Evolutionary conservation across 2,888 invertebrate species (phyloP), one percentile per base, ranked within the genome.

Genomic region (Cryptocheilus praepositus): DNA sequence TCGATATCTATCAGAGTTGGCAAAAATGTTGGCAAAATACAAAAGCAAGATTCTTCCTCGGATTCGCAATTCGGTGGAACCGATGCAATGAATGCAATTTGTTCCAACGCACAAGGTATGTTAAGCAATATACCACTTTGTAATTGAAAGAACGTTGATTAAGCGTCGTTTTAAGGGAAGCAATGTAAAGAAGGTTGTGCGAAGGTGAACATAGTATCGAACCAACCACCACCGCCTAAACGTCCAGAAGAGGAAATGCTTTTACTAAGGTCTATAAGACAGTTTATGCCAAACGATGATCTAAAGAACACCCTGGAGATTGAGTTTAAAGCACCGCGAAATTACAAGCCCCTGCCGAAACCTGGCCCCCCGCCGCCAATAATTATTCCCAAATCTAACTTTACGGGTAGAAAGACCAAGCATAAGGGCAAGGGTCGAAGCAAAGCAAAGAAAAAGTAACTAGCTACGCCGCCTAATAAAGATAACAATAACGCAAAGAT

Each of bases 311-410:
- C 61, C 43, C 73, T 86, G 36, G 83, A 85, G 69, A 76, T 86
- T 62, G 83, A 85, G 76, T 77, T 84, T 58, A 81, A 81, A 54
- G 77, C 80, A 19, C 77, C 85, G 0, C 77, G 85, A 71, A 86
- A 86, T 82, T 86, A 86, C 75, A 70, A 61, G 49, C 84, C 86
- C 15, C 62, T 83, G 52, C 74, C 79, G 2, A 73, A 76, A 19
- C 69, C 55, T 3, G 81, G 79, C 5, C 77, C 82, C 45, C 53
- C 70, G 16, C 77, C 82, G 19, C 70, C 79, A 28, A 72, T 77
- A 65, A 80, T 80, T 65, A 64, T 73, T 57, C 76, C 78, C 43
- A 74, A 61, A 58, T 57, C 49, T 36, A 56, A 15, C 61, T 53
- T 25, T 56, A 61, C 58, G 19, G 64, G 46, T 22, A 57, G 19